phyloP scores from a whole-genome alignment of 2,113 vertebrate genomes.

The Melanerpes aurifrons region DNA sequence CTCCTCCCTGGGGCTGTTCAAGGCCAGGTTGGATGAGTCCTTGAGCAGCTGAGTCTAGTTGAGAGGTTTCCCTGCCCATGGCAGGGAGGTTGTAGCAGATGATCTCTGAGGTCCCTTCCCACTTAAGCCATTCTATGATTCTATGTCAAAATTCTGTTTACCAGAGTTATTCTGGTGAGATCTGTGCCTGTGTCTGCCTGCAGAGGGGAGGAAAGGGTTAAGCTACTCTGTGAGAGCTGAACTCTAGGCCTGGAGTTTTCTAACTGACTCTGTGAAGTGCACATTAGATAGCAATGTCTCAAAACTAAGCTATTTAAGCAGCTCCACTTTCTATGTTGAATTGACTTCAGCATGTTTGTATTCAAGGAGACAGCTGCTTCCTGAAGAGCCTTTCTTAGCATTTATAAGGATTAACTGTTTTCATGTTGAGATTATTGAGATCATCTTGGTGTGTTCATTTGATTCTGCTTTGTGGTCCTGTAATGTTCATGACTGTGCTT shows the following conservation, averaged over 20 bases:
- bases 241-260: constrained; percentile 32
- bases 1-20: too few relatives aligned
- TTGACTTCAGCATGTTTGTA: constrained; percentile 25
- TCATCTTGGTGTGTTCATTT: background rate
- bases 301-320: constrained; percentile 53
- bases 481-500: background rate
- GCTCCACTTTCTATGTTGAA: constrained; percentile 34
- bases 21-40: too few relatives aligned
- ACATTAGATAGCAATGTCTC: constrained; percentile 46
- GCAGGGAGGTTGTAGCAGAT: too few relatives aligned
- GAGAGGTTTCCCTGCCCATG: too few relatives aligned
- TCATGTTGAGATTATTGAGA: constrained; percentile 7
- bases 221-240: background rate
- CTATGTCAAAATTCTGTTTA: background rate
- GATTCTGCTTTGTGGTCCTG: background rate
- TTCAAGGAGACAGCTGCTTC: constrained; percentile 39
- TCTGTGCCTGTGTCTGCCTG: background rate
- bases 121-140: too few relatives aligned
- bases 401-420: constrained; percentile 11
- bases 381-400: background rate
- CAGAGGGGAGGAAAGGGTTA: constrained; percentile 57
- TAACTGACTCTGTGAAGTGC: constrained; percentile 28
- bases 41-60: too few relatives aligned
- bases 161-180: background rate
- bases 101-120: too few relatives aligned